Evolutionary conservation across 2,113 vertebrate species (phyloP), one percentile per base, ranked within the genome.

Genomic region (Pterophyllum scalare): DNA sequence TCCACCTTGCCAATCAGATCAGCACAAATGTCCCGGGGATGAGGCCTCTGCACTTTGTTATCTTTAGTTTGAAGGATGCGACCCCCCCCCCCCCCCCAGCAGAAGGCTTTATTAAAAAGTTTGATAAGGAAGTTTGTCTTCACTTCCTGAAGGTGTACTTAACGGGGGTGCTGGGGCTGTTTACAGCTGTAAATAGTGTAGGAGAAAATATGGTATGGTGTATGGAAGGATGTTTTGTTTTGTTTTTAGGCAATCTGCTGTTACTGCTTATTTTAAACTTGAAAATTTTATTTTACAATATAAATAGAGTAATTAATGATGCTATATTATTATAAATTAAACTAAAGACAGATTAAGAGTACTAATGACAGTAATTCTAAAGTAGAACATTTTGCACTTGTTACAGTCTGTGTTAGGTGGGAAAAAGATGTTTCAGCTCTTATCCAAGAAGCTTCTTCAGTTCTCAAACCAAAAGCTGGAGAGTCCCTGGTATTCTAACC

Each of bases 1-100:
- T 77, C 58, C 61, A 82, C 80, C 59, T 80, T 64, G 40, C 60
- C 84, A 85, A 83, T 79, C 38, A 57, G 77, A 91, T 91, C 76
- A 84, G 57, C 56, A 77, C 40, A 80, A 88, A 88, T 87, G 76
- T 88, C 80, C 75, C 22, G 11, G 20, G 49, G 83, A 72, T 31
- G 46, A 67, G 78, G 57, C 49, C 20, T 79, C 75, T 84, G 79
- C 76, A 62, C 70, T 74, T 58, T 15, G 64, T 75, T 74, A 60
- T 59, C 58, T 83, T 79, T 31, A 75, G 46, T 84, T 79, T 82
- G 74, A 85, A 49, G 75, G 77, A 84, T 84, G 80, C 31, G 70
- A 31, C 6, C 38, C 28, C n/a, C n/a, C n/a, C n/a, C n/a, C n/a
- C n/a, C n/a, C n/a, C n/a, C 15, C 57, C 56, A 33, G 65, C 35